Evolutionary conservation across 2,888 invertebrate species (phyloP).

Genomic region (Timema podura): DNA sequence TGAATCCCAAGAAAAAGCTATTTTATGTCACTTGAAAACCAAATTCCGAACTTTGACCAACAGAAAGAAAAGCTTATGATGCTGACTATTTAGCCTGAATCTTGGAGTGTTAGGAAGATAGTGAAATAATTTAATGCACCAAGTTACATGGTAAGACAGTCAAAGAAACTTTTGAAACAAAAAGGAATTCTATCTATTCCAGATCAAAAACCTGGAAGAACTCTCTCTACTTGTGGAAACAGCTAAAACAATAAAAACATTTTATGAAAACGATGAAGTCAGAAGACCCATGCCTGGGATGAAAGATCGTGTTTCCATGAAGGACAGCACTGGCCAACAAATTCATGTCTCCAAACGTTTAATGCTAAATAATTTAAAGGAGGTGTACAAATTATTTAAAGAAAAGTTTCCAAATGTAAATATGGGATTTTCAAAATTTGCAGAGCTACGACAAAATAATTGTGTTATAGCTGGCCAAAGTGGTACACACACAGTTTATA

Average conservation of each 20-base stretch:
- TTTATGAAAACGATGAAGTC: slow-evolving; percentile 5
- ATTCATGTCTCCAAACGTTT: background rate
- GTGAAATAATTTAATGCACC: background rate
- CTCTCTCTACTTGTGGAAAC: slow-evolving; percentile 2
- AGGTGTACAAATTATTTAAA: too few species aligned
- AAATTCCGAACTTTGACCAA: too few species aligned
- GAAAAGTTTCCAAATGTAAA: too few species aligned
- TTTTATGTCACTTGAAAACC: too few species aligned
- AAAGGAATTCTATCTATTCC: background rate
- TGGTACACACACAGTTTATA: background rate
- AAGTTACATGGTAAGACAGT: background rate
- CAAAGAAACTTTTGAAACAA: background rate
- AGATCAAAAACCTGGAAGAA: slow-evolving; percentile 1
- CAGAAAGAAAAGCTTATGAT: too few species aligned
- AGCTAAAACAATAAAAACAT: background rate
- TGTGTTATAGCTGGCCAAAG: background rate
- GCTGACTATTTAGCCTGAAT: too few species aligned
- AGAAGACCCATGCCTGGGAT: background rate
- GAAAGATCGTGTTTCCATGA: background rate
- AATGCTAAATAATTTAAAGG: background rate
- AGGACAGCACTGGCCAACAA: slow-evolving; percentile 1
- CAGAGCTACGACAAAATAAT: background rate
- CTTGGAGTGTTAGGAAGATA: background rate
- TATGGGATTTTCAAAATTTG: too few species aligned
- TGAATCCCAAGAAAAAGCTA: too few species aligned